These are phyloP conservation scores for Aplidium turbinatum DNA, from an alignment of 23 tunicate species.

Conservation along the genomic window DNA sequence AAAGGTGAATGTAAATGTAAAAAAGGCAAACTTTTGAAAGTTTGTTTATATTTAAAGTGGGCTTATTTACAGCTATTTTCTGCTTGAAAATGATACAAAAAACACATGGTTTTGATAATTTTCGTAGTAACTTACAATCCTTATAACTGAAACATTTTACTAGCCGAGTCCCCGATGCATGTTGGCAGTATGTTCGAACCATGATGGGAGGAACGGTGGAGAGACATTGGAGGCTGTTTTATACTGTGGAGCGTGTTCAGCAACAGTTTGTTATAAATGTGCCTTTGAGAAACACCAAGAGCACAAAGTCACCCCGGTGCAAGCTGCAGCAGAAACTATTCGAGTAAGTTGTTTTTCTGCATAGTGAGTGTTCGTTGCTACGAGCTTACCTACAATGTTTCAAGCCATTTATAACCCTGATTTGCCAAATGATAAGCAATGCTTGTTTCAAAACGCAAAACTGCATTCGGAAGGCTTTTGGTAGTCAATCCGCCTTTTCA, in stretches of 20 bases:
- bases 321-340: conserved; percentile 61
- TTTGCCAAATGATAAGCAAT: no score
- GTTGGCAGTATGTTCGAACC: conserved; percentile 66
- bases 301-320: conserved; percentile 62
- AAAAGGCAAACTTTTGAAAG: no score
- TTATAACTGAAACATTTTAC: no score
- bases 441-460: no score
- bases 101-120: not conserved
- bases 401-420: no score
- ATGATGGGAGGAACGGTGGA: conserved; percentile 53
- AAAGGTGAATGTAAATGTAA: no score
- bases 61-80: not conserved
- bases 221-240: conserved; percentile 74
- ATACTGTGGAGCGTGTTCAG: conserved; percentile 59
- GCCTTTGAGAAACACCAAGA: conserved; percentile 85
- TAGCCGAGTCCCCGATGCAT: conserved; percentile 44
- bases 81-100: not conserved
- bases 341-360: no score
- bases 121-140: no score
- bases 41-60: not conserved
- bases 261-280: conserved; percentile 86
- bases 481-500: no score
- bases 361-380: no score
- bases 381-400: no score
- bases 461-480: no score